Evolutionary conservation across 2,888 invertebrate genomes (phyloP).

Genomic region (Galerucella pusilla): DNA sequence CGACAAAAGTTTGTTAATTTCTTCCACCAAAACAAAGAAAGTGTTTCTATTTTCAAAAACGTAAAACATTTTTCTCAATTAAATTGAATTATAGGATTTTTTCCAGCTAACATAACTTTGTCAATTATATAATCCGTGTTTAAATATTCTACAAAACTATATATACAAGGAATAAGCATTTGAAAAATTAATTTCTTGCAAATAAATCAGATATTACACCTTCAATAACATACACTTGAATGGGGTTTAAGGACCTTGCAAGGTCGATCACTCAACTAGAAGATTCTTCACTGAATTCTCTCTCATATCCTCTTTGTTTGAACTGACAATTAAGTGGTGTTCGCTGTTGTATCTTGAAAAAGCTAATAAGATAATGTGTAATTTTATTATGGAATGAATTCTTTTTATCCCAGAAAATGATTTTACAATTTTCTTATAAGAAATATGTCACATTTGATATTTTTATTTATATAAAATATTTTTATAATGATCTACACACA

Average conservation of each 20-base stretch:
- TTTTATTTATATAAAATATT: no score
- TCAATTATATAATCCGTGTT: no score
- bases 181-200: background rate
- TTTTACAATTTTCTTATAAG: no score
- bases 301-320: slow-evolving; percentile 21
- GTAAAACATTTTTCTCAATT: no score
- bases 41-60: no score
- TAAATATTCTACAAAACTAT: background rate
- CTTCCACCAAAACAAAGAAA: no score
- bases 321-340: background rate
- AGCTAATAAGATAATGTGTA: background rate
- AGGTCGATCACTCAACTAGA: slow-evolving; percentile 51
- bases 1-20: no score
- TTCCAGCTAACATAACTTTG: no score
- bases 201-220: slow-evolving; percentile 19
- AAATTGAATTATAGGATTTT: no score
- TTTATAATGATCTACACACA: no score
- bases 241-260: slow-evolving; percentile 58
- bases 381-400: background rate
- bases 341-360: slow-evolving; percentile 1
- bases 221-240: slow-evolving; percentile 25
- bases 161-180: no score
- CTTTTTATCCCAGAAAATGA: background rate
- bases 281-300: slow-evolving; percentile 37
- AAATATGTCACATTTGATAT: no score